These are phyloP conservation scores for Acanthosepion pharaonis DNA, from an alignment of 2,888 invertebrate genomes.

Conservation along the genomic window DNA sequence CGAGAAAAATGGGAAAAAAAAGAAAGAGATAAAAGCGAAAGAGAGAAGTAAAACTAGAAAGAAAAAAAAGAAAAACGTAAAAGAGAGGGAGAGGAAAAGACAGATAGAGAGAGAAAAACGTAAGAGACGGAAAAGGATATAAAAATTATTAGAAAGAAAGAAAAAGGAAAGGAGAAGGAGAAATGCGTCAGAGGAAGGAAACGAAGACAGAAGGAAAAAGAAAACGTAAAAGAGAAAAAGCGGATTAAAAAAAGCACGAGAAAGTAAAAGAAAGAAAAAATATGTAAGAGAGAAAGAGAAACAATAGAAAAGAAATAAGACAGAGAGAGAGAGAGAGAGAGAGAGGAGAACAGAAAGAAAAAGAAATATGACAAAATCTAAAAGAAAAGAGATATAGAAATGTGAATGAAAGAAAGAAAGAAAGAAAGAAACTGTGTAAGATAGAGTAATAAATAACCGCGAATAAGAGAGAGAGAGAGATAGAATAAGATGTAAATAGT, in stretches of 20 bases:
- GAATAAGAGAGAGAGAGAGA: not conserved
- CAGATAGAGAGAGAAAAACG: not conserved
- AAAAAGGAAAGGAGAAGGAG: not conserved
- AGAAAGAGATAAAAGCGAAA: not conserved
- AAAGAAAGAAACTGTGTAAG: not conserved
- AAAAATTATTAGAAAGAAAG: not conserved
- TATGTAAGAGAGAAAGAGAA: too few relatives aligned
- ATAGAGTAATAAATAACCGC: not conserved
- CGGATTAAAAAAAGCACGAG: not conserved
- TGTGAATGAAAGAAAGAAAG: not conserved
- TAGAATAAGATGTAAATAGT: too few relatives aligned
- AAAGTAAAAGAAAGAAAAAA: not conserved
- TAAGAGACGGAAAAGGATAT: not conserved
- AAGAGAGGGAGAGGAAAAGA: not conserved
- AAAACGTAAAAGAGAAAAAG: not conserved
- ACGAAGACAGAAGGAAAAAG: not conserved
- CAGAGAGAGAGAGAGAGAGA: not conserved
- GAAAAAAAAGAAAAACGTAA: not conserved
- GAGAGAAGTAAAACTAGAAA: not conserved
- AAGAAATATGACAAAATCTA: not conserved
- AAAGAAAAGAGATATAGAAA: too few relatives aligned
- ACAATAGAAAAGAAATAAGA: not conserved
- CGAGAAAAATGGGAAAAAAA: not conserved
- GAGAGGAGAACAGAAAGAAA: rapidly evolving
- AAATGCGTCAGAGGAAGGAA: too few relatives aligned